Conservation (phyloP, 1,140 invertebrate species). For the Trypoxylus dichotomus region DNA sequence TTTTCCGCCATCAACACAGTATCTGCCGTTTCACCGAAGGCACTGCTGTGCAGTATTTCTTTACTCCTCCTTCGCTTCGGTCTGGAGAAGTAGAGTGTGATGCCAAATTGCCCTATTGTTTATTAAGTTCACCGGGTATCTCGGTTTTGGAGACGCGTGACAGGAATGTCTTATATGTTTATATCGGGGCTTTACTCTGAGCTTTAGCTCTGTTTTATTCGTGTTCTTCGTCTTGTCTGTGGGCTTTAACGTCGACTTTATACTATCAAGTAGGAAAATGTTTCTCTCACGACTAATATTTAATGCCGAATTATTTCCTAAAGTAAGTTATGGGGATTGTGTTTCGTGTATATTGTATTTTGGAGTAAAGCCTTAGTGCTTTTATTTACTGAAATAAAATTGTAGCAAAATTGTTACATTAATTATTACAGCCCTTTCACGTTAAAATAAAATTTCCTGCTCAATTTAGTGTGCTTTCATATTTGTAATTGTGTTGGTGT, state of each 20-base stretch:
- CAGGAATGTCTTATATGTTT: slow-evolving; percentile 24
- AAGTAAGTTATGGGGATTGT: slow-evolving; percentile 19
- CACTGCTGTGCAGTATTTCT: slow-evolving; percentile 1
- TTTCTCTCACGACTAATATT: slow-evolving; percentile 16
- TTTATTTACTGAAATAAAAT: not conserved
- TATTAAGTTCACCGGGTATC: slow-evolving; percentile 25
- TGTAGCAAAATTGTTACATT: not conserved
- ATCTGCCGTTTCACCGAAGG: not conserved
- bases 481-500: not conserved
- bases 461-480: not conserved
- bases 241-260: slow-evolving; percentile 18
- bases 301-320: slow-evolving; percentile 22
- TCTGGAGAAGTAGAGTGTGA: slow-evolving; percentile 5
- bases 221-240: slow-evolving; percentile 13
- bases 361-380: not conserved
- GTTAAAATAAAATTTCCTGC: not conserved
- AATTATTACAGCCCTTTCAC: not conserved
- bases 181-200: slow-evolving; percentile 5
- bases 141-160: slow-evolving; percentile 15
- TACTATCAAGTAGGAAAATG: not conserved
- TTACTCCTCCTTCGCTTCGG: not conserved
- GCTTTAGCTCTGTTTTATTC: slow-evolving; percentile 19
- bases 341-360: slow-evolving; percentile 1
- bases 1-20: slow-evolving; percentile 2
- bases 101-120: slow-evolving; percentile 25